Conservation (phyloP, 2,797 vertebrate genomes). For the Heterohyrax brucei region DNA sequence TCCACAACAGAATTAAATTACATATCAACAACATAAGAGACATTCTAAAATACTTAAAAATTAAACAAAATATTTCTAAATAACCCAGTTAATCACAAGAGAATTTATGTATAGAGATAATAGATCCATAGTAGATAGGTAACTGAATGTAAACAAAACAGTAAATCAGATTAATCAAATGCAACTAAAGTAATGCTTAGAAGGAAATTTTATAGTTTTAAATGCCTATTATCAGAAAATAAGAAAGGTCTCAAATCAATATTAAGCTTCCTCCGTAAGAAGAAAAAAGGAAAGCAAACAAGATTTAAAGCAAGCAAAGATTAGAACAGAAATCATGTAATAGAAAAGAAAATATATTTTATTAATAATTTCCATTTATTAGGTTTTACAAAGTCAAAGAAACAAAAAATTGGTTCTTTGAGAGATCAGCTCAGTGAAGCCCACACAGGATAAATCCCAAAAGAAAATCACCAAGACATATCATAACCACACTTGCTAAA, state of each 20-base stretch:
- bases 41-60: slow-evolving; percentile 29
- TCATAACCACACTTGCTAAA: too few relatives aligned
- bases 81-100: slow-evolving; percentile 22
- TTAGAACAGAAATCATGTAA: slow-evolving; percentile 7
- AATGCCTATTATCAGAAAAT: neutral
- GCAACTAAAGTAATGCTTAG: too few relatives aligned
- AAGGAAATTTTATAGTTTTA: neutral
- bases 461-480: too few relatives aligned
- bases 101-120: neutral
- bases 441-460: too few relatives aligned
- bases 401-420: too few relatives aligned
- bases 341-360: too few relatives aligned
- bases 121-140: too few relatives aligned
- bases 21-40: neutral
- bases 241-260: neutral
- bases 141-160: neutral
- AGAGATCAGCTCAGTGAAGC: too few relatives aligned
- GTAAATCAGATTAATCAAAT: neutral
- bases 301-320: slow-evolving; percentile 22
- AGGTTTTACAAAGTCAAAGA: too few relatives aligned
- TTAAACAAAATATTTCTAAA: slow-evolving; percentile 59
- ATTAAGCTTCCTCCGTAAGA: slow-evolving; percentile 34
- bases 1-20: neutral
- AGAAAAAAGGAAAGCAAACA: neutral
- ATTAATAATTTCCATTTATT: too few relatives aligned